Evolutionary conservation across 1,140 invertebrate genomes (phyloP), one percentile per base, ranked within the genome.

Genomic region (Zaprionus africanus): DNA sequence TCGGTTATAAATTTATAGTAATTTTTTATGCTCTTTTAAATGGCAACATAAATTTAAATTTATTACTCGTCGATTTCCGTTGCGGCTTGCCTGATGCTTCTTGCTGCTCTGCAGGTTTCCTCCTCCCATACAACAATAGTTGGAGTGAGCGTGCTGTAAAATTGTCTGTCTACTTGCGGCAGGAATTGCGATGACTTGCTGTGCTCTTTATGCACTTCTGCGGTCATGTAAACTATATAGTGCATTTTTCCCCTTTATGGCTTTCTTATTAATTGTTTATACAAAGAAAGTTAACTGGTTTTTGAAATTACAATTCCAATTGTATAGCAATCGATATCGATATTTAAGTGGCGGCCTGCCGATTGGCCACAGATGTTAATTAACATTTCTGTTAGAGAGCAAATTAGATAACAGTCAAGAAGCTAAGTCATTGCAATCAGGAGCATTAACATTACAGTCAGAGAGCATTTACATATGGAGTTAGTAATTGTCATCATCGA

Each of bases 21-120:
- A 80, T 90, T 82, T 90, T 75, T 85, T 74, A 69, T 90, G 65
- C 69, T 58, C 61, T 83, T 84, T 81, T 73, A 88, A 83, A 79
- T 70, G 80, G 67, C 79, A 64, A 70, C 75, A 84, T 85, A 90
- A 82, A 81, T 82, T 85, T 90, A 86, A 90, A 90, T 90, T 90
- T 90, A 90, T 90, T 90, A 81, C 86, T 43, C 76, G 67, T 75
- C 73, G 76, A 84, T 82, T 76, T 85, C 69, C 84, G 81, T 24
- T 83, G 69, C 49, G 57, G 71, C 59, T 53, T 62, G 59, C 34
- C 26, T 43, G 51, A 15, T 62, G 28, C 59, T 62, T 56, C 46
- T 60, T 73, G 13, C 15, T 11, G 2, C 34, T 19, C 38, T 24
- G 5, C 12, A 46, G n/a, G 9, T 15, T 24, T 13, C 43, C 54